These are phyloP conservation scores for Parnassius glacialis DNA, from an alignment of 2,888 invertebrate species.

Conservation along the genomic window DNA sequence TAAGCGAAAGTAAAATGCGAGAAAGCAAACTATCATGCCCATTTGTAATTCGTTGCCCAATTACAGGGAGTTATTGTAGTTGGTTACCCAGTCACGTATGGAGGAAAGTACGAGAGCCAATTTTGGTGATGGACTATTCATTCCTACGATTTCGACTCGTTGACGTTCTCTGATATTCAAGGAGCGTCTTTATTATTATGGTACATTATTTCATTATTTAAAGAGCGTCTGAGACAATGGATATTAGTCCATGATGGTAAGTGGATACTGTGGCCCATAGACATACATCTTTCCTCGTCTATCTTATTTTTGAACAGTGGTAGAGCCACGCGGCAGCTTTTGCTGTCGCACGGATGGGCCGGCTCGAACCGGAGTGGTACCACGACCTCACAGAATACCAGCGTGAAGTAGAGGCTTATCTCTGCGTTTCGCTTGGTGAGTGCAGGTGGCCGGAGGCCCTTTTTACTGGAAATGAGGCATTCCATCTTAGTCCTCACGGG, in stretches of 20 bases:
- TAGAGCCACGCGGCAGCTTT: too few species aligned
- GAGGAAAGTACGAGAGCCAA: conserved; percentile 54
- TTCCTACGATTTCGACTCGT: conserved; percentile 37
- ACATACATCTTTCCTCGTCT: too few species aligned
- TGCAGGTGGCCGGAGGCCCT: too few species aligned
- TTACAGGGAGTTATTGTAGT: conserved; percentile 49
- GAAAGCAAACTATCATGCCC: conserved; percentile 55
- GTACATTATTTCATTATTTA: neutral
- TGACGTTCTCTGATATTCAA: conserved; percentile 28
- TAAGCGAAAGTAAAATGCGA: conserved; percentile 60
- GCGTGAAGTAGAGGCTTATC: too few species aligned
- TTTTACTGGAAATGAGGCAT: too few species aligned
- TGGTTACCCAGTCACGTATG: conserved; percentile 57
- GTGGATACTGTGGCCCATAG: too few species aligned
- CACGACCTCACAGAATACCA: too few species aligned
- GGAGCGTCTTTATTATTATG: neutral
- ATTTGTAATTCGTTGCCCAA: conserved; percentile 47
- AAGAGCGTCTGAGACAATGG: neutral
- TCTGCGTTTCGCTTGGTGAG: too few species aligned
- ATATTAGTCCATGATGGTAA: neutral
- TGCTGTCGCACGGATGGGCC: too few species aligned
- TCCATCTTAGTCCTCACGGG: too few species aligned
- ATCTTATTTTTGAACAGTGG: too few species aligned
- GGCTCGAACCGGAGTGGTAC: too few species aligned
- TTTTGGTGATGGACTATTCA: conserved; percentile 51